Evolutionary conservation across 1,140 invertebrate genomes (phyloP), one percentile per base, ranked within the genome.

Genomic region (Cardiocondyla obscurior): DNA sequence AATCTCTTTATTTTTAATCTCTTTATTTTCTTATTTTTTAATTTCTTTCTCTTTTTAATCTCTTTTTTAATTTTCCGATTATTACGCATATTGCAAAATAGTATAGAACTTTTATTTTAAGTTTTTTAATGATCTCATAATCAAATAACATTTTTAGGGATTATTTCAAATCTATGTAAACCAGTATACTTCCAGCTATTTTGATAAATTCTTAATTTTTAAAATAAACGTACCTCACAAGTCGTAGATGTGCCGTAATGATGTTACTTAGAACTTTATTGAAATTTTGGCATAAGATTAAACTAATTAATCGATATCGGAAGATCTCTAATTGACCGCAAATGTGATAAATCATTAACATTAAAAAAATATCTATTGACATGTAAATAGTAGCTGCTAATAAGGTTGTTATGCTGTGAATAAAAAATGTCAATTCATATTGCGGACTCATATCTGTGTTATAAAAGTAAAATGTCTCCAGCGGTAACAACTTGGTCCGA

Each of bases 281-380:
- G 10, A 28, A 84, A 28, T 58, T 19, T 33, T 76, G 46, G 19
- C 58, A n/a, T 1, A 44, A 67, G 0, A 57, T 4, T 2, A 83
- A 36, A 2, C 33, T 76, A 10, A 25, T 25, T 6, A 83, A 25
- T 36, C 44, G 83, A 3, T 8, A 22, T 44, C 7, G 46, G 2
- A 84, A 49, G 42, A 60, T 85, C 10, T 83, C 51, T 6, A 85
- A 49, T 25, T 85, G 82, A 1, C 51, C 62, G 1, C 51, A 76
- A 57, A 77, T 77, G 22, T 77, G 70, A 12, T 77, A 28, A 10
- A 84, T 14, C 1, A 46, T 5, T 5, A 69, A 1, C 16, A 53
- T 25, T 44, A 84, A 57, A 10, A 62, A 46, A 44, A 10, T 16
- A 28, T 84, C 82, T 7, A 77, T n/a, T 3, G 33, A 42, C 2